These are phyloP conservation scores for Stramonita haemastoma DNA, from an alignment of 2,888 invertebrate species.

Conservation along the genomic window DNA sequence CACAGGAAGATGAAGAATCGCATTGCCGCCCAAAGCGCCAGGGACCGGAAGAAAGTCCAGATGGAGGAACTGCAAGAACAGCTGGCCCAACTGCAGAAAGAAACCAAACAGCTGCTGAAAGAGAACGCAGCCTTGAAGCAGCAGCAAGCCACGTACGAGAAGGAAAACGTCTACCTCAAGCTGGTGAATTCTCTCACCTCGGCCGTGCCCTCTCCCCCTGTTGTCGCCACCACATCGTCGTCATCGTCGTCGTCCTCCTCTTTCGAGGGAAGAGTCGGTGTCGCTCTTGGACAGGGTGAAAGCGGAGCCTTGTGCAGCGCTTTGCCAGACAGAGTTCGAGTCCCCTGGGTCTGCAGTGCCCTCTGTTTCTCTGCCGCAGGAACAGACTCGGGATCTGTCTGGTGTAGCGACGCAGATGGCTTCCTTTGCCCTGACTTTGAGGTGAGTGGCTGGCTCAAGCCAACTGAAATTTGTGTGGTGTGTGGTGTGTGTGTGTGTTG, in stretches of 20 bases:
- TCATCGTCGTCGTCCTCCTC: background rate
- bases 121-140: constrained; percentile 62
- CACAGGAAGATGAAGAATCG: constrained; percentile 94
- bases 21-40: constrained; percentile 97
- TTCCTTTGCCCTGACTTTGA: constrained; percentile 66
- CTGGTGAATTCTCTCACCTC: background rate
- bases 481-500: no score
- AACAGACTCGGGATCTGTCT: constrained; percentile 81
- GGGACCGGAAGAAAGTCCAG: constrained; percentile 95
- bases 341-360: constrained; percentile 80
- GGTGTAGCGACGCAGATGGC: constrained; percentile 63
- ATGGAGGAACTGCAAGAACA: constrained; percentile 90
- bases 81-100: constrained; percentile 76
- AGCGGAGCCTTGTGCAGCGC: background rate
- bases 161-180: constrained; percentile 60
- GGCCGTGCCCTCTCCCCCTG: background rate
- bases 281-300: background rate
- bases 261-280: background rate
- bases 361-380: constrained; percentile 95
- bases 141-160: background rate
- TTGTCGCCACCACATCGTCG: background rate
- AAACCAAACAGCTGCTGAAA: constrained; percentile 72
- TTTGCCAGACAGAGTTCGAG: constrained; percentile 64
- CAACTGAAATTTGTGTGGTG: no score
- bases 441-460: no score